Base-by-base conservation (phyloP, 2,888 invertebrate genomes). In the Sabatieria punctata region DNA sequence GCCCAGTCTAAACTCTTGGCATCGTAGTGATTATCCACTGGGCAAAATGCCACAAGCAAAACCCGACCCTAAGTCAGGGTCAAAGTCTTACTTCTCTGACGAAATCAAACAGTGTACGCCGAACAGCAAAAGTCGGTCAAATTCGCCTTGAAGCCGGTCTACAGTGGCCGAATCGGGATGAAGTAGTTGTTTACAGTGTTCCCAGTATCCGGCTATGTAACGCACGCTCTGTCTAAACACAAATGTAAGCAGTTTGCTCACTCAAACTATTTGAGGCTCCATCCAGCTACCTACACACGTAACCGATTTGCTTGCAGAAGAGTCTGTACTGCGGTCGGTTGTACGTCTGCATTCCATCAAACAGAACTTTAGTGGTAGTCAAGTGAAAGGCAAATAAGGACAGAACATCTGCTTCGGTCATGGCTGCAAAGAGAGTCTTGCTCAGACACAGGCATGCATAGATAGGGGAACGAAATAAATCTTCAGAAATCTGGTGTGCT, bases 301-400 rank as follows among this genome's bases (percentile, higher is more conserved):
- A 59, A 15, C 54, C 58, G 42, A 61, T 55, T 40, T 56, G 58
- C 43, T 60, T 61, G 46, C 59, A 56, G 37, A 62, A 52, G 43
- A 53, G 52, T 41, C 55, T 55, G 49, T 55, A 56, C 6, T 52
- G 51, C 26, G 53, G 49, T 6, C 49, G 48, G 4, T 53, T 44
- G 43, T 63, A 60, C 4, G 55, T 54, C 23, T 55, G 50, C 36
- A 63, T 46, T 3, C 63, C 63, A 30, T 62, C 57, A 43, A 57
- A 52, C 27, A 60, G 50, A 25, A 61, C 46, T 42, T 60, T 60
- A 18, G 53, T 26, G 26, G 54, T 30, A 8, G 52, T 50, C 37
- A 55, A 42, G 36, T 46, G 43, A 40, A 56, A 54, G 4, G 60
- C 57, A 33, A 61, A 46, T 42, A 63, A 50, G 15, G 58, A 55